Evolutionary conservation across 30 jellyfish, hydroid and myxozoan species (phyloP).

Genomic region (Turritopsis dohrnii): DNA sequence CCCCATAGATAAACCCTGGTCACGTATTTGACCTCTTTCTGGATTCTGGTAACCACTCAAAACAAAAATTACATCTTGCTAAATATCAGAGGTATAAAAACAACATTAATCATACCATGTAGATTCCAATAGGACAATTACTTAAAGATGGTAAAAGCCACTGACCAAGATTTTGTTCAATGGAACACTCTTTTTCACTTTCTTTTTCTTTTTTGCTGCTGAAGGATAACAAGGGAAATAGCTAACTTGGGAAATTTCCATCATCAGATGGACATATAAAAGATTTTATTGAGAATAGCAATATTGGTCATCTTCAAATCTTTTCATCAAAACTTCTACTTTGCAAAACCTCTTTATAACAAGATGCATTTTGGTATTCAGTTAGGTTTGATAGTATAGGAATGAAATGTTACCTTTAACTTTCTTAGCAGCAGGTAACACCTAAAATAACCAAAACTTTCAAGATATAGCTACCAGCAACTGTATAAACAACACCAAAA

Average conservation of each 20-base stretch:
- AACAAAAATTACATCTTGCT: conserved; percentile 72
- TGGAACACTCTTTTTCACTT: conserved; percentile 16
- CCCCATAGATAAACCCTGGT: conserved; percentile 75
- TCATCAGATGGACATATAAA: too few species aligned
- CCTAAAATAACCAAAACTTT: background rate
- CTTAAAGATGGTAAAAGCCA: background rate
- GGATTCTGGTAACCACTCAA: conserved; percentile 88
- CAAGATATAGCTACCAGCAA: background rate
- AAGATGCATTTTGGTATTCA: too few species aligned
- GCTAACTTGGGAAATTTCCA: too few species aligned
- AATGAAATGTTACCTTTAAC: conserved; percentile 1
- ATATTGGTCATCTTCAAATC: too few species aligned
- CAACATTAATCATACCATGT: background rate
- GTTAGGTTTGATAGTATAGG: background rate
- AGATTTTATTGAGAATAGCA: background rate
- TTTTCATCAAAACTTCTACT: too few species aligned
- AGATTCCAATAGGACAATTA: background rate
- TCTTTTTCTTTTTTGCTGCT: background rate
- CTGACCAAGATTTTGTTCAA: conserved; percentile 16
- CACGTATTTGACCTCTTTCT: conserved; percentile 63
- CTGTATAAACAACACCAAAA: background rate
- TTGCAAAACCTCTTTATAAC: too few species aligned
- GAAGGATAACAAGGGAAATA: too few species aligned
- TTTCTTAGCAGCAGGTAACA: conserved; percentile 12
- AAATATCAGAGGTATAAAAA: background rate